Conservation (phyloP, 2,888 invertebrate species). For the Trichacis sp. region DNA sequence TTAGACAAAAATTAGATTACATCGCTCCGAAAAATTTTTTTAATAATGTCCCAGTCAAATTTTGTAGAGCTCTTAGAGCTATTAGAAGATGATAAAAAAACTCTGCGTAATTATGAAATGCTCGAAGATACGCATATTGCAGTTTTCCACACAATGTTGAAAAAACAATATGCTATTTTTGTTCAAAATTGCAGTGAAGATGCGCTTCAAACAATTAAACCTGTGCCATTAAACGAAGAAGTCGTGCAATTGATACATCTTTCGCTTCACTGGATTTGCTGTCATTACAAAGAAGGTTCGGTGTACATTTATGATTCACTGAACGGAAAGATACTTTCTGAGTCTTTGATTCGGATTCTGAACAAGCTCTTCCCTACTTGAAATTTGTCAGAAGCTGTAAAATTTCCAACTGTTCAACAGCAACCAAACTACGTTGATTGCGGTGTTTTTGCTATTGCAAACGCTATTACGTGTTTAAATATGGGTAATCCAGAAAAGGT, state of each 20-base stretch:
- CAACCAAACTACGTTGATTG: too few species aligned
- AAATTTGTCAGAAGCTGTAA: too few species aligned
- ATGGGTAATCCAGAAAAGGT: too few species aligned
- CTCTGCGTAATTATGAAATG: too few species aligned
- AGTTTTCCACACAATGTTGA: neutral
- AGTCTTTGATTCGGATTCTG: neutral
- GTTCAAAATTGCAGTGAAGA: neutral
- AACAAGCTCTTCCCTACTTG: neutral
- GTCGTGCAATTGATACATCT: neutral
- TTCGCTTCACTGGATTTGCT: neutral
- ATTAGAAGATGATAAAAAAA: too few species aligned
- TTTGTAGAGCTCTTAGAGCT: too few species aligned
- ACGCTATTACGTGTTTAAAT: neutral
- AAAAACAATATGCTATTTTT: too few species aligned
- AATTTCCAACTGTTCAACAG: neutral
- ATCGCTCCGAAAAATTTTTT: too few species aligned
- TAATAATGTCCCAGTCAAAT: too few species aligned
- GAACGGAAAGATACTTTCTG: neutral
- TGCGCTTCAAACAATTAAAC: neutral
- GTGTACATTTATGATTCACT: neutral
- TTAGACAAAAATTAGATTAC: too few species aligned
- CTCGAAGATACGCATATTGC: too few species aligned
- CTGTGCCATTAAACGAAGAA: neutral
- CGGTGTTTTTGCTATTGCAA: neutral
- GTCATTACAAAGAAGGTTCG: neutral